Percentiles rank a stretch among this genome's conserved stretches.
Conservation (phyloP, 2,888 invertebrate genomes). For the Stenchaetothrips biformis region DNA sequence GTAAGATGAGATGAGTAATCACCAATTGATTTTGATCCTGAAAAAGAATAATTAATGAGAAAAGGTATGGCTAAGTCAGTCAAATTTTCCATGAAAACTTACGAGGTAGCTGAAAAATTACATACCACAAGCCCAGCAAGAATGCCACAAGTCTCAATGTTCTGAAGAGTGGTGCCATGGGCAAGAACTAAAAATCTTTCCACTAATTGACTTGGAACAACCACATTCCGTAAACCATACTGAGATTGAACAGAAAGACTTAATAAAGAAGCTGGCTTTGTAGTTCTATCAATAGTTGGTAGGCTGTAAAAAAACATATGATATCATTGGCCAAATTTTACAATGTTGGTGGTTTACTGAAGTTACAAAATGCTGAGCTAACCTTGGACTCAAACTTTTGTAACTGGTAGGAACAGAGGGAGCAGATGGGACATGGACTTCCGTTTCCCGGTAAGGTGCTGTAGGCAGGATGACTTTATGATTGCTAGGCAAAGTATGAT, state of each 20-base stretch:
- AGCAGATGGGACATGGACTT: background rate
- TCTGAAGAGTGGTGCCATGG: constrained; percentile 68
- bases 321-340: too few relatives aligned
- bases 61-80: constrained; percentile 40
- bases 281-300: constrained; percentile 39
- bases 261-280: constrained; percentile 40
- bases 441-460: background rate
- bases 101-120: constrained; percentile 26
- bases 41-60: constrained; percentile 31
- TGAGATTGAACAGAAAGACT: constrained; percentile 38
- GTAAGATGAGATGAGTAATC: constrained; percentile 86
- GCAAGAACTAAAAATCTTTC: constrained; percentile 72
- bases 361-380: too few relatives aligned
- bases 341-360: too few relatives aligned
- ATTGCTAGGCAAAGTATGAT: background rate
- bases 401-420: too few relatives aligned
- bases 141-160: constrained; percentile 91
- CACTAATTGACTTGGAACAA: constrained; percentile 72
- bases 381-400: too few relatives aligned
- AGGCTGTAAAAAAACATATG: background rate
- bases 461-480: background rate
- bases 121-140: constrained; percentile 79
- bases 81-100: constrained; percentile 45
- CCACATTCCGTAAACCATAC: constrained; percentile 57
- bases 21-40: constrained; percentile 61